phyloP scores from a whole-genome alignment of 2,888 invertebrate genomes.

The Onchidella celtica region DNA sequence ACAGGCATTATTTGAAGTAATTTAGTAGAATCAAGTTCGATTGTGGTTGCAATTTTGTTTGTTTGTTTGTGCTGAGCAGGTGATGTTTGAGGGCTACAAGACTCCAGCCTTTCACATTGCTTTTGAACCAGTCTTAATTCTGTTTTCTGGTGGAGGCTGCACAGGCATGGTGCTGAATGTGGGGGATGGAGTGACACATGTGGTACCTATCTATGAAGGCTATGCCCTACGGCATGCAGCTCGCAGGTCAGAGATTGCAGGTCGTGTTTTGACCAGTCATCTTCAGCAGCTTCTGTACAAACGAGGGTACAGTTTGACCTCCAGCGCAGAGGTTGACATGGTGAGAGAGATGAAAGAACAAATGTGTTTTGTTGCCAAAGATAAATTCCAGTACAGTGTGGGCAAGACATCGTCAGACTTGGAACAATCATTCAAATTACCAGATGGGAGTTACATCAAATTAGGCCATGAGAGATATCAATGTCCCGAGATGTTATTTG shows the following conservation, averaged over 20 bases:
- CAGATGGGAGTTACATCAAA: slow-evolving; percentile 68
- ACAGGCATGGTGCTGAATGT: slow-evolving; percentile 37
- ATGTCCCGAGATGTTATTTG: not conserved
- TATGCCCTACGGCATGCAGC: slow-evolving; percentile 25
- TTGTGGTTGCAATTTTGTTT: too few species aligned
- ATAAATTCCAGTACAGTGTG: not conserved
- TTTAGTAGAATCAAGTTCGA: too few species aligned
- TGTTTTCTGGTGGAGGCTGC: slow-evolving; percentile 26
- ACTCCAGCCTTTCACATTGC: slow-evolving; percentile 32
- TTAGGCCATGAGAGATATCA: not conserved
- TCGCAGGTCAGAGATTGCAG: slow-evolving; percentile 31
- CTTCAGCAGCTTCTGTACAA: slow-evolving; percentile 36
- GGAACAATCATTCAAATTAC: slow-evolving; percentile 74
- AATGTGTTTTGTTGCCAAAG: slow-evolving; percentile 3
- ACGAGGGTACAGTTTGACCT: slow-evolving; percentile 3
- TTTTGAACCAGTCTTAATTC: slow-evolving; percentile 35
- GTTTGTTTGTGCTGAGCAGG: slow-evolving; percentile 11
- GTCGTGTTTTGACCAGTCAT: slow-evolving; percentile 15
- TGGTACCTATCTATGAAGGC: slow-evolving; percentile 46
- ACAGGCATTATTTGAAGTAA: too few species aligned
- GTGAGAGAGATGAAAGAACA: slow-evolving; percentile 22
- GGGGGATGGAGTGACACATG: slow-evolving; percentile 47
- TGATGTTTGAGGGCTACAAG: slow-evolving; percentile 39
- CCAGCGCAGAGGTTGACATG: slow-evolving; percentile 8
- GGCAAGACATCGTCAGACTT: too few species aligned